Evolutionary conservation across 64 coral and sea anemone species (phyloP).

Genomic region (Actinia tenebrosa): DNA sequence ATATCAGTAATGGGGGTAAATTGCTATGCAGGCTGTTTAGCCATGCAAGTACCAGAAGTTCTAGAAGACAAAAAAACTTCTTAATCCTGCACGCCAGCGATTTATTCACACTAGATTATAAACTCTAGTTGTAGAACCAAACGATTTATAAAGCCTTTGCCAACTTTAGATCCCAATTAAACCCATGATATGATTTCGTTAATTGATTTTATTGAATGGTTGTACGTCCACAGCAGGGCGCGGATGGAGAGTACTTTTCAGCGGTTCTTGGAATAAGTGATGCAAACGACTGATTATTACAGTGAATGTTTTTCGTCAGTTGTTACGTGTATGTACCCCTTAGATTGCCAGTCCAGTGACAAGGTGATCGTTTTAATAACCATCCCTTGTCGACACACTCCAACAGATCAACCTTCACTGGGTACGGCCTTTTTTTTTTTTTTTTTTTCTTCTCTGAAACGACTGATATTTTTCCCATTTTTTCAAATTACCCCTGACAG

Average conservation of each 20-base stretch:
- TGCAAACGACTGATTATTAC: not conserved
- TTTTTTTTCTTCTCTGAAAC: too few species aligned
- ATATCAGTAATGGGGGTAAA: not conserved
- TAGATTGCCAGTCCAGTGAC: not conserved
- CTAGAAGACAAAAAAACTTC: not conserved
- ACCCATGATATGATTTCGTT: not conserved
- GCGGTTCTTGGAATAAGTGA: not conserved
- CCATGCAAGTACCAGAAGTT: not conserved
- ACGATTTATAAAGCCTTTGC: not conserved
- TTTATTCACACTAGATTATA: not conserved
- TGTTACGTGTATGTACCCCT: constrained; percentile 1
- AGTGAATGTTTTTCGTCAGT: constrained; percentile 2
- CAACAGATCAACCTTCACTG: not conserved
- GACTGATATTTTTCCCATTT: not conserved
- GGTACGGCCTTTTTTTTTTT: not conserved
- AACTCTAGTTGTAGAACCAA: too few species aligned
- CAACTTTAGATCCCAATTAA: not conserved
- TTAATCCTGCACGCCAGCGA: not conserved
- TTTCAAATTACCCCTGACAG: too few species aligned
- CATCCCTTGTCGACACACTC: not conserved
- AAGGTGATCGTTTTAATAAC: not conserved
- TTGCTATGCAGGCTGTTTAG: not conserved
- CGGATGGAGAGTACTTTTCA: constrained; percentile 9
- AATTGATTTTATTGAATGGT: not conserved
- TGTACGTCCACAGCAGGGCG: not conserved